A percentile compares a stretch with the other conserved stretches of the same genome.
These are phyloP conservation scores for Sinosuthora webbiana DNA, from an alignment of 2,113 vertebrate species.

Conservation along the genomic window DNA sequence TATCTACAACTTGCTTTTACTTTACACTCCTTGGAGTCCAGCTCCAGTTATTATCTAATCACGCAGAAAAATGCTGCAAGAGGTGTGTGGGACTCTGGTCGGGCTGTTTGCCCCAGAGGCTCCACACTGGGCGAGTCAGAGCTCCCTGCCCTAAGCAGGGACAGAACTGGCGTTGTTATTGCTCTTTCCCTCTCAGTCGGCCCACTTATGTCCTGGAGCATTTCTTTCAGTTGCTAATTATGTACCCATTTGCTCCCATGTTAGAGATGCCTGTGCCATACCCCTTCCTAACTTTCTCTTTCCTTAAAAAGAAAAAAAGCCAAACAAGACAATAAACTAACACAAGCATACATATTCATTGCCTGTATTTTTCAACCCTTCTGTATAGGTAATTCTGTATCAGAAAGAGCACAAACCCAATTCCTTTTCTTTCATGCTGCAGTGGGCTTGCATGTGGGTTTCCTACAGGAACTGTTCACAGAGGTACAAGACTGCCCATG, in stretches of 20 bases:
- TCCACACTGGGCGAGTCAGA: neutral
- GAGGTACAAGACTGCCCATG: neutral
- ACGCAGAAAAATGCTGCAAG: neutral
- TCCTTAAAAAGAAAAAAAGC: neutral
- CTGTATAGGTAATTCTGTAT: neutral
- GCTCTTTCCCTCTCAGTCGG: neutral
- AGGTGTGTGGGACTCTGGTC: neutral
- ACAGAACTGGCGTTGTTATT: neutral
- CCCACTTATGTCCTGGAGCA: neutral
- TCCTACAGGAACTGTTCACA: neutral
- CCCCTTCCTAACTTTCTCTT: neutral
- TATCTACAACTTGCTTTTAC: neutral
- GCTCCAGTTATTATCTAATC: neutral
- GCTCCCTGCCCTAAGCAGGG: neutral
- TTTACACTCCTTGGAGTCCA: neutral
- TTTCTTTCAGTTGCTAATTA: neutral
- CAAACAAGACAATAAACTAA: neutral
- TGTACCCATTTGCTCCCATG: rapidly evolving
- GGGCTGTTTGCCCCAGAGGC: neutral
- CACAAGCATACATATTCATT: neutral
- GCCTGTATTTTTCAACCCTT: neutral
- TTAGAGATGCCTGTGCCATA: neutral
- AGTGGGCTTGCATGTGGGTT: neutral
- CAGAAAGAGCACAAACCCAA: neutral
- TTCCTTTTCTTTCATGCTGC: neutral